Evolutionary conservation across 2,113 vertebrate genomes (phyloP), one percentile per base, ranked within the genome.

Genomic region (Lophura nycthemera): DNA sequence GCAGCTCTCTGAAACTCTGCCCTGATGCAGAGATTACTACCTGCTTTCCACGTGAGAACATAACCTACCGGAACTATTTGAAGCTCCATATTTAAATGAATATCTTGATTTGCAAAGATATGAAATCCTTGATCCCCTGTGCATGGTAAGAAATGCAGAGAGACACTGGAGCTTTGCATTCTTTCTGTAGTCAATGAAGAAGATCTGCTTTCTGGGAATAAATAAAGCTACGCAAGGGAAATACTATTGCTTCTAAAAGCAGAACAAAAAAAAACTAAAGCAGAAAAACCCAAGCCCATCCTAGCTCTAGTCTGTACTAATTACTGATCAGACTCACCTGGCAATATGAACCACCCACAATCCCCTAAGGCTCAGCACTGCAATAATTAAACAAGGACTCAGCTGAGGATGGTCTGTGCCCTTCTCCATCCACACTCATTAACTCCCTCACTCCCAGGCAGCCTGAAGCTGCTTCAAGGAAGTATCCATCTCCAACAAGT

Each of bases 391-490:
- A 25, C 21, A 38, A 29, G 30, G 7, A 84, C 27, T 22, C 66
- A 72, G 6, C 0, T 50, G 12, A 75, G 34, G 21, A 16, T 87
- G 1, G 4, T 6, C 10, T 8, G 21, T 30, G 48, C 6, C 45
- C 13, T 29, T 71, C 56, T 64, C 34, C 34, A 66, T 10, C 36
- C 57, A n/a, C 22, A n/a, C 56, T 42, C 8, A 24, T 27, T 48
- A 75, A 63, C 4, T 6, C 19, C 0, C 1, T 0, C 29, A 27
- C 21, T 70, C 30, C 42, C 61, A 38, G 10, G 43, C 16, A 54
- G 76, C 10, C 32, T 42, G 56, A 40, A 25, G 17, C 70, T 50
- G n/a, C 45, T 67, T 57, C n/a, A 45, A 50, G 50, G 36, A 11
- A 92, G 57, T 2, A 70, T 40, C 56, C 56, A 7, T 0, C 34